Base-by-base conservation (phyloP, 37 sponge, comb jelly and placozoan genomes). In the Beroe ovata region DNA sequence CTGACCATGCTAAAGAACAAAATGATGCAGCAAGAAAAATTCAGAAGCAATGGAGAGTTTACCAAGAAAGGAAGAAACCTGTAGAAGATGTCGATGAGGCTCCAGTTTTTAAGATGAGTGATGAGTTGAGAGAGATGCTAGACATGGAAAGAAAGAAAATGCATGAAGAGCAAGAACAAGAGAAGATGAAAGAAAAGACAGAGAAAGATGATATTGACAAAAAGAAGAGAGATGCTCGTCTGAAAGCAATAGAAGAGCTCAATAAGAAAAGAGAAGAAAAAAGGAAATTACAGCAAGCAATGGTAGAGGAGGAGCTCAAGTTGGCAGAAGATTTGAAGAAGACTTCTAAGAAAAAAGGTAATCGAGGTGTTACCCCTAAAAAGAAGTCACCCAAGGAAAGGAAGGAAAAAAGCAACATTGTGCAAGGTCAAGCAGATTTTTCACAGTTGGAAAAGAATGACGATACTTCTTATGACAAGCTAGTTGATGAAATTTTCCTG, bases 201-300 rank as follows among this genome's bases (percentile, higher is more conserved):
- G n/a, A 18, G 18, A 39, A 23, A 42, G 42, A n/a, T 77, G 84
- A 77, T 40, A 29, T 42, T 22, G 84, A 77, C 54, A 42, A 77
- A 40, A 77, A 77, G 54, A 77, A 77, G 25, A 77, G 84, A 40
- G 54, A 77, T 30, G 91, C 91, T 8, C 71, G 95, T 34, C 81
- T 91, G 60, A 93, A 92, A 28, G 95, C 95, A 60, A 95, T 95
- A 38, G 91, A 89, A 39, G 64, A 58, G 19, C 89, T 95, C 47
- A 89, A 92, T 38, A 88, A 90, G 89, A 92, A 91, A 89, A 91
- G 95, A 35, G 95, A 95, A 58, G 93, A 95, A 88, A 95, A 93
- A 89, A 89, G 90, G 90, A 36, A 40, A 28, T 23, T 64, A 60
- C 90, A 89, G 16, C 92, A 95, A 90, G 39, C 26, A 42, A 60